phyloP scores from a whole-genome alignment of 1,140 invertebrate genomes.

The Goniozus legneri region DNA sequence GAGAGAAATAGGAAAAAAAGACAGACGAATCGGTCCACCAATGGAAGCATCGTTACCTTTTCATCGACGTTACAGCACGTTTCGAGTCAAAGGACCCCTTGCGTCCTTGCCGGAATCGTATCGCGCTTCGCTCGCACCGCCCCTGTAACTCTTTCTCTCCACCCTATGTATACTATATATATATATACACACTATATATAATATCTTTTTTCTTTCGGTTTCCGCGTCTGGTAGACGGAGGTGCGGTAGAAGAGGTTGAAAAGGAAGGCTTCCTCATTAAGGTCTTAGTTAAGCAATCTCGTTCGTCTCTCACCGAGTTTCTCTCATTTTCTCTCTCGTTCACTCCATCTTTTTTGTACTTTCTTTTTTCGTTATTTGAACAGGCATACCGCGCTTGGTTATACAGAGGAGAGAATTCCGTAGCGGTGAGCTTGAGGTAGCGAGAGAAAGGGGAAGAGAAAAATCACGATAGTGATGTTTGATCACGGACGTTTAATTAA shows the following conservation, averaged over 20 bases:
- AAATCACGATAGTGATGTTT: too few species aligned
- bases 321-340: neutral
- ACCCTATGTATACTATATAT: too few species aligned
- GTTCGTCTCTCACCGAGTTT: neutral
- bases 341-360: neutral
- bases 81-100: neutral
- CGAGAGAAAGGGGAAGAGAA: neutral
- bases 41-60: neutral
- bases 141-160: too few species aligned
- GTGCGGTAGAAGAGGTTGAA: neutral
- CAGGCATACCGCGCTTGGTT: too few species aligned
- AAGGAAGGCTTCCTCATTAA: slow-evolving; percentile 1
- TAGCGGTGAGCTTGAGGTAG: too few species aligned
- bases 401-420: too few species aligned
- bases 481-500: too few species aligned
- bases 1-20: too few species aligned
- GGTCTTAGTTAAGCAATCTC: neutral
- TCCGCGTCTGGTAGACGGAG: neutral
- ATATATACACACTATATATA: too few species aligned
- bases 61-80: neutral
- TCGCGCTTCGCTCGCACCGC: too few species aligned
- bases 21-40: neutral
- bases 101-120: too few species aligned
- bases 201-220: neutral
- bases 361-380: neutral